These are phyloP conservation scores for Brachystomella parvula DNA, from an alignment of 1,140 invertebrate species.

Conservation along the genomic window DNA sequence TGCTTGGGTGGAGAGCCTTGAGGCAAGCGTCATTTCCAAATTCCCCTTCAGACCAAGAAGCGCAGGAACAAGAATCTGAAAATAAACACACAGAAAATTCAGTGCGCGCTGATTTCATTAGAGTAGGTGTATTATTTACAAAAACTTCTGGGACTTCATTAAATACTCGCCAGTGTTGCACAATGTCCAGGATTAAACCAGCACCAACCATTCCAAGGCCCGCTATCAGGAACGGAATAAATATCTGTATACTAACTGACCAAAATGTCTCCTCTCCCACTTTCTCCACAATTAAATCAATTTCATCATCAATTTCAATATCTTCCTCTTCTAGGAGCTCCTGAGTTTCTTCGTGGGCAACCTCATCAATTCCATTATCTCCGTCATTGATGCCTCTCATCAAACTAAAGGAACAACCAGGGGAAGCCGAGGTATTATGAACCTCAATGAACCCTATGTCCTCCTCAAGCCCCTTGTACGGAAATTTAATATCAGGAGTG, in stretches of 20 bases:
- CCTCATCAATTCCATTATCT: too few species aligned
- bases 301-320: not conserved
- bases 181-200: constrained; percentile 71
- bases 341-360: too few species aligned
- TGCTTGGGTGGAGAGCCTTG: constrained; percentile 81
- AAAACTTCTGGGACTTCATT: constrained; percentile 66
- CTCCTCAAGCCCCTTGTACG: too few species aligned
- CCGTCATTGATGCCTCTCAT: too few species aligned
- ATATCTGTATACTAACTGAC: constrained; percentile 6
- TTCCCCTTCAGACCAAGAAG: constrained; percentile 91
- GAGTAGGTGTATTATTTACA: too few species aligned
- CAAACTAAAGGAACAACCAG: too few species aligned
- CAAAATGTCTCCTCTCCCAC: constrained; percentile 12
- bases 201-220: constrained; percentile 90
- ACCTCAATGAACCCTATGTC: too few species aligned
- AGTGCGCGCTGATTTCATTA: too few species aligned
- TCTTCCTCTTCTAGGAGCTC: not conserved
- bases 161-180: constrained; percentile 50
- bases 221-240: constrained; percentile 81
- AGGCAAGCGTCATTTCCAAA: constrained; percentile 93
- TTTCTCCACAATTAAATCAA: not conserved
- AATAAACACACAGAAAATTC: too few species aligned
- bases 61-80: constrained; percentile 84
- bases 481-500: too few species aligned
- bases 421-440: too few species aligned